Evolutionary conservation across 1,140 invertebrate genomes (phyloP).

Genomic region (Mizuhopecten yessoensis): DNA sequence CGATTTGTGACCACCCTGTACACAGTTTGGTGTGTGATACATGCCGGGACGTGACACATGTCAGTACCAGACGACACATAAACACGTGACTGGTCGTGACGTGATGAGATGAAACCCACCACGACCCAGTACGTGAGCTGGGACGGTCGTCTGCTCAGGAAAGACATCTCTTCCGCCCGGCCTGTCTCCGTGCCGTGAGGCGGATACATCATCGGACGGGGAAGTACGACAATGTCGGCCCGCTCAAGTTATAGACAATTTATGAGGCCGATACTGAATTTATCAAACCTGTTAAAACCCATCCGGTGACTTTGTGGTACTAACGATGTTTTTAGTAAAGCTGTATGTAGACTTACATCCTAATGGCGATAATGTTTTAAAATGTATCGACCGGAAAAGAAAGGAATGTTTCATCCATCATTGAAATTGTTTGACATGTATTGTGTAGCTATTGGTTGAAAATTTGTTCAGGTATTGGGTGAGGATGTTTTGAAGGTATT

Average conservation of each 20-base stretch:
- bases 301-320: neutral
- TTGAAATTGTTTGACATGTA: no score
- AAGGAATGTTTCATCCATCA: no score
- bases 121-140: slow-evolving; percentile 10
- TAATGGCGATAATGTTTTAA: neutral
- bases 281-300: neutral
- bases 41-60: slow-evolving; percentile 30
- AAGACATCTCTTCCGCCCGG: neutral
- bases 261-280: neutral
- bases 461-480: no score
- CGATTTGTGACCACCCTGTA: neutral
- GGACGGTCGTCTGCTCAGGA: slow-evolving; percentile 36
- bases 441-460: no score
- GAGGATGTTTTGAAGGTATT: no score
- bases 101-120: neutral
- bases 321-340: neutral
- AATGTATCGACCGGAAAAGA: no score
- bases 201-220: slow-evolving; percentile 11
- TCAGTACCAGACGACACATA: neutral
- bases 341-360: neutral
- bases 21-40: neutral
- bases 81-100: slow-evolving; percentile 13
- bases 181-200: neutral
- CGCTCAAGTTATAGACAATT: slow-evolving; percentile 8
- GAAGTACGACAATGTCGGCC: neutral